These are phyloP conservation scores for Hemithea aestivaria DNA, from an alignment of 2,888 invertebrate species.

Conservation along the genomic window DNA sequence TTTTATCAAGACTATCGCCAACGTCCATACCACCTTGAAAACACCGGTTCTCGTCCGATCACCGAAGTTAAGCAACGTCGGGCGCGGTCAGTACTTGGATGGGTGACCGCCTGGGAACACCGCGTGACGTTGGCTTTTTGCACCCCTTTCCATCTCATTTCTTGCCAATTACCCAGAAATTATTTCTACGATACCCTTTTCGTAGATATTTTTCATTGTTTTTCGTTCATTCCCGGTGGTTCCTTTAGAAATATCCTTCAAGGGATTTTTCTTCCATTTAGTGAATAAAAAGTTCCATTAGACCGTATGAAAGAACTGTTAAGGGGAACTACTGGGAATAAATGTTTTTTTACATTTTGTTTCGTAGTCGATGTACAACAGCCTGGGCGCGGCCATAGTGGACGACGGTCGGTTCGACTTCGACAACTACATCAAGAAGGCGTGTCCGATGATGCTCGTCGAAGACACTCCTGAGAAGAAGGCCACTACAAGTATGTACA, in stretches of 20 bases:
- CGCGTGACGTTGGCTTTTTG: constrained; percentile 51
- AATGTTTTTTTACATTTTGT: background rate
- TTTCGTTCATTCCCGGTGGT: too few species aligned
- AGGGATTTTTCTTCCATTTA: too few species aligned
- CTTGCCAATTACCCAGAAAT: too few species aligned
- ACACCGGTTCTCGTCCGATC: constrained; percentile 66
- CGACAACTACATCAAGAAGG: constrained; percentile 88
- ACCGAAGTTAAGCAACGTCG: constrained; percentile 71
- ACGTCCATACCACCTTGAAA: constrained; percentile 30
- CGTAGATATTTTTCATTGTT: too few species aligned
- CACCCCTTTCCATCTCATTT: constrained; percentile 7
- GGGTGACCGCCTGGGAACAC: constrained; percentile 62
- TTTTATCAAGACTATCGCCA: constrained; percentile 5
- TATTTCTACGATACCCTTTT: too few species aligned
- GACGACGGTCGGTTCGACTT: constrained; percentile 84
- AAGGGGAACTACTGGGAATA: too few species aligned
- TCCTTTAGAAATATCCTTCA: too few species aligned
- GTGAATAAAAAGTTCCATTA: too few species aligned
- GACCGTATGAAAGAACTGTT: too few species aligned
- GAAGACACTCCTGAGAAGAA: constrained; percentile 82
- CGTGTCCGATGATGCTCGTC: constrained; percentile 83
- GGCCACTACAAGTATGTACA: constrained; percentile 75
- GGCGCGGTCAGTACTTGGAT: constrained; percentile 61
- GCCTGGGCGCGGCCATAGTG: constrained; percentile 88
- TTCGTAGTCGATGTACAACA: constrained; percentile 87